Evolutionary conservation across 2,113 vertebrate species (phyloP).

Genomic region (Holacanthus passer): DNA sequence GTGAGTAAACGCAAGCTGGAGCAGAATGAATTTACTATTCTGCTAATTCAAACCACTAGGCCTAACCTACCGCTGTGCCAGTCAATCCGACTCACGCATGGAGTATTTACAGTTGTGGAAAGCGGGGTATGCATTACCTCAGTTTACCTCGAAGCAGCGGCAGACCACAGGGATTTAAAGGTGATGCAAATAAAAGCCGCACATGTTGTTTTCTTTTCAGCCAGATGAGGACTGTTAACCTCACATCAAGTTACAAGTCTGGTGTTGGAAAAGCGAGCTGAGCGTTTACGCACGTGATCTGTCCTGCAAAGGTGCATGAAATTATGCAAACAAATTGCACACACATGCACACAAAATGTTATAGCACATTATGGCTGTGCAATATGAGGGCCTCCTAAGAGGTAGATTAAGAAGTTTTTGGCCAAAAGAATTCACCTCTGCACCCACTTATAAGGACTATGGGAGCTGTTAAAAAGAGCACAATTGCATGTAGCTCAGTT

Average conservation of each 20-base stretch:
- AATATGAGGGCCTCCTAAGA: constrained; percentile 56
- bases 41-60: constrained; percentile 64
- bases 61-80: constrained; percentile 30
- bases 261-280: constrained; percentile 38
- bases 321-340: constrained; percentile 20
- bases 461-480: constrained; percentile 12
- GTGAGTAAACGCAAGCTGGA: constrained; percentile 22
- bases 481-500: constrained; percentile 7
- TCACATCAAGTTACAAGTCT: constrained; percentile 56
- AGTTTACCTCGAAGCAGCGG: constrained; percentile 70
- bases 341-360: constrained; percentile 17
- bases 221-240: constrained; percentile 49
- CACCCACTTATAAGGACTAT: constrained; percentile 6
- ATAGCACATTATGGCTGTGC: constrained; percentile 20
- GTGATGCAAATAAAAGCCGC: constrained; percentile 64
- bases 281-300: constrained; percentile 14
- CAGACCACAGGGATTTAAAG: constrained; percentile 66
- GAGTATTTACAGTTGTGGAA: constrained; percentile 61
- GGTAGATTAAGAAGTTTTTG: constrained; percentile 63
- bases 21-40: constrained; percentile 47
- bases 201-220: constrained; percentile 46
- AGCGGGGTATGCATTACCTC: constrained; percentile 59
- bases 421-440: constrained; percentile 37
- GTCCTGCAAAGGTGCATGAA: constrained; percentile 44
- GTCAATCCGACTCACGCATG: constrained; percentile 34